Evolutionary conservation across 1,140 invertebrate species (phyloP).

Genomic region (Drosophila teissieri): DNA sequence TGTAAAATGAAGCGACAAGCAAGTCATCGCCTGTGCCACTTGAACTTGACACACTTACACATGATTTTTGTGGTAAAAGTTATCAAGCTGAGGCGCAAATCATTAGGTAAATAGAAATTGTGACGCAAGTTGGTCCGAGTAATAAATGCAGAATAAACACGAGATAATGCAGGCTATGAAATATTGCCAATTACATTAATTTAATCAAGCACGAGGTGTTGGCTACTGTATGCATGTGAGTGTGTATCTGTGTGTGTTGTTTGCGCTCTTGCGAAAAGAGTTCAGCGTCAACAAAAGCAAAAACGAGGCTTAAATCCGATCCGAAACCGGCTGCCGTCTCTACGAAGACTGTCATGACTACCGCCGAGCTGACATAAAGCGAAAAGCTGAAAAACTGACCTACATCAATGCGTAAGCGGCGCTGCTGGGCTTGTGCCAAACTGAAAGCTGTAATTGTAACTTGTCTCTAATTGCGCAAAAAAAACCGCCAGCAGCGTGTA

Average conservation of each 20-base stretch:
- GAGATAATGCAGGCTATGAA: slow-evolving; percentile 24
- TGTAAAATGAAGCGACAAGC: slow-evolving; percentile 27
- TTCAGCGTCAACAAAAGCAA: slow-evolving; percentile 49
- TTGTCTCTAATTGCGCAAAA: slow-evolving; percentile 70
- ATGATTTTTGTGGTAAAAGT: slow-evolving; percentile 51
- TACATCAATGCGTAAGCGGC: slow-evolving; percentile 72
- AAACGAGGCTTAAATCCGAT: slow-evolving; percentile 49
- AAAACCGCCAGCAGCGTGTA: slow-evolving; percentile 17
- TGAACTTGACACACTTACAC: slow-evolving; percentile 79
- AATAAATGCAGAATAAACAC: slow-evolving; percentile 63
- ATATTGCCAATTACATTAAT: slow-evolving; percentile 75
- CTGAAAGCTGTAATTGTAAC: slow-evolving; percentile 65
- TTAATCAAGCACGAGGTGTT: slow-evolving; percentile 48
- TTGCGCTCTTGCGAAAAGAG: slow-evolving; percentile 60
- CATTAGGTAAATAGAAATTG: slow-evolving; percentile 60
- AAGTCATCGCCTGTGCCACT: slow-evolving; percentile 49
- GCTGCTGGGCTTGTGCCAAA: slow-evolving; percentile 54
- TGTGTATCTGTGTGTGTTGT: slow-evolving; percentile 17
- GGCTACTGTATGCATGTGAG: slow-evolving; percentile 4
- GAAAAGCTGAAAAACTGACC: slow-evolving; percentile 76
- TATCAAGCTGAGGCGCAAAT: slow-evolving; percentile 31
- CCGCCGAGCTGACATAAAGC: slow-evolving; percentile 50
- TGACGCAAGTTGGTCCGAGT: slow-evolving; percentile 29
- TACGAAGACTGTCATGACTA: no score
- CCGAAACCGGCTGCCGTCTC: slow-evolving; percentile 70